Conservation (phyloP, 2,888 invertebrate species). For the Phortica magna region DNA sequence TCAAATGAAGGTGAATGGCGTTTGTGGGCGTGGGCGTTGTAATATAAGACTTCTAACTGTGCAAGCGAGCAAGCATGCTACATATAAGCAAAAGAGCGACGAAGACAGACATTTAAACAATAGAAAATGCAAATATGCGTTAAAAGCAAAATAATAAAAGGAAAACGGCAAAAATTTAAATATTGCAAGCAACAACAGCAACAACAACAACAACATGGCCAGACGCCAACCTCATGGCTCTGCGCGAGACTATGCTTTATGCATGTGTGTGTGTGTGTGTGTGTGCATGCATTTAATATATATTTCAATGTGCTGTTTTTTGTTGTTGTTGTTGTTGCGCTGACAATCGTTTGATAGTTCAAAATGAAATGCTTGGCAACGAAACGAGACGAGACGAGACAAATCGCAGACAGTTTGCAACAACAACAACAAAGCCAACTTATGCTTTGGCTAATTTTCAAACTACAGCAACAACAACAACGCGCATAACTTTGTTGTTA, state of each 20-base stretch:
- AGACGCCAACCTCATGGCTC: too few relatives aligned
- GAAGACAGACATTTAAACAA: background rate
- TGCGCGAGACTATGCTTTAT: too few relatives aligned
- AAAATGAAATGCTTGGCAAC: too few relatives aligned
- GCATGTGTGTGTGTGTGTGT: constrained; percentile 49
- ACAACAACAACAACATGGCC: too few relatives aligned
- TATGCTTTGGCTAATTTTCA: too few relatives aligned
- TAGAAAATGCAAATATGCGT: constrained; percentile 23
- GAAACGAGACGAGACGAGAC: too few relatives aligned
- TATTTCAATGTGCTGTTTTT: too few relatives aligned
- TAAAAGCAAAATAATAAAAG: background rate
- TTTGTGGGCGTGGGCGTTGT: background rate
- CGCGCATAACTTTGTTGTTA: background rate
- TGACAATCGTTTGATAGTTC: too few relatives aligned
- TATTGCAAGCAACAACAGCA: constrained; percentile 23
- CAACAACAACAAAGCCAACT: too few relatives aligned
- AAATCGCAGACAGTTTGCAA: too few relatives aligned
- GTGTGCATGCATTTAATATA: constrained; percentile 59
- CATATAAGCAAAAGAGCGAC: background rate
- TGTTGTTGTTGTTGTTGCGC: too few relatives aligned
- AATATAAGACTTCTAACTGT: background rate
- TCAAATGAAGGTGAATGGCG: background rate
- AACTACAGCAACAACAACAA: too few relatives aligned
- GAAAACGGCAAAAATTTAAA: constrained; percentile 43
- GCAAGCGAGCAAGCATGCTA: background rate